phyloP scores from a whole-genome alignment of 2,797 vertebrate genomes.

The Diplodus puntazzo region DNA sequence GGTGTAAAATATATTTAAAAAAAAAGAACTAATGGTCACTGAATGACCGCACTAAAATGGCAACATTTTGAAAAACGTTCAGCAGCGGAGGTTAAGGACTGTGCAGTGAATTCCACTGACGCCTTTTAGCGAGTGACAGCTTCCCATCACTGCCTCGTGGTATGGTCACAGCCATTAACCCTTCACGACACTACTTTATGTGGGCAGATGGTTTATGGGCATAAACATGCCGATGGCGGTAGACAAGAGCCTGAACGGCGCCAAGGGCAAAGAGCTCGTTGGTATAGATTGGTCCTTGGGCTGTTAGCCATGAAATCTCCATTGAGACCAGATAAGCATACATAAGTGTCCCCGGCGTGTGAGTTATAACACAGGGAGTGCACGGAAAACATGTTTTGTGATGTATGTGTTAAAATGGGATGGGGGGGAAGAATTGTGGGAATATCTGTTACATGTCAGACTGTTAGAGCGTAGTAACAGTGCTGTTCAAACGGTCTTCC shows the following conservation, averaged over 20 bases:
- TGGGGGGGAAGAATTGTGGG: not conserved
- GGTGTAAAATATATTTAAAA: not conserved
- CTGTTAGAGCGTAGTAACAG: not conserved
- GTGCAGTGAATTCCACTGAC: not conserved
- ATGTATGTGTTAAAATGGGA: not conserved
- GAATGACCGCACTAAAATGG: not conserved
- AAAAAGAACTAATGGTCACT: not conserved
- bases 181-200: slow-evolving; percentile 9
- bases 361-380: slow-evolving; percentile 8
- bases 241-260: slow-evolving; percentile 4
- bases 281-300: slow-evolving; percentile 37
- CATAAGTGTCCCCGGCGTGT: not conserved
- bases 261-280: slow-evolving; percentile 38
- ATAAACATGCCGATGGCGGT: slow-evolving; percentile 27
- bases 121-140: not conserved
- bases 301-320: slow-evolving; percentile 31
- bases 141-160: slow-evolving; percentile 2
- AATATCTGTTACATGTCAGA: slow-evolving; percentile 16
- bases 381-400: not conserved
- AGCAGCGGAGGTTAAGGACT: not conserved
- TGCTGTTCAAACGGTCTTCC: not conserved
- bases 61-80: slow-evolving; percentile 6
- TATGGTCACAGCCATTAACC: slow-evolving; percentile 32
- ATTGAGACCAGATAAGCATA: slow-evolving; percentile 12
- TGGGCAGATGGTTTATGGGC: slow-evolving; percentile 40